phyloP scores from a whole-genome alignment of 2,797 vertebrate genomes.

The Trachurus trachurus region DNA sequence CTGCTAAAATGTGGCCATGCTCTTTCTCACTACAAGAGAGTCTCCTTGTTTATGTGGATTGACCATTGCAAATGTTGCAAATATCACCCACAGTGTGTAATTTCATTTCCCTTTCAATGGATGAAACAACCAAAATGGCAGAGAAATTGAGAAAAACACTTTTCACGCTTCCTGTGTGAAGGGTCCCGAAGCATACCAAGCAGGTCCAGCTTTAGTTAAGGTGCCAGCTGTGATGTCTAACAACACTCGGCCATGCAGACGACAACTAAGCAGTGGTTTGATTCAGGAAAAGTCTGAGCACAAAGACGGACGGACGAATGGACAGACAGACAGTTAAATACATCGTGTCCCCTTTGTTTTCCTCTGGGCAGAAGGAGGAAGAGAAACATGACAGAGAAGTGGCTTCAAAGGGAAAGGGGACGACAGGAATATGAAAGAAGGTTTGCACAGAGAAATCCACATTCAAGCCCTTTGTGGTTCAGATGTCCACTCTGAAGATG shows the following conservation, averaged over 20 bases:
- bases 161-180: too few species aligned
- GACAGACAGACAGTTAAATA: background rate
- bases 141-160: background rate
- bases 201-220: background rate
- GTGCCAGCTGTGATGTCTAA: background rate
- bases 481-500: slow-evolving; percentile 31
- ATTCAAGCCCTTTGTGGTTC: slow-evolving; percentile 24
- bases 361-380: slow-evolving; percentile 31
- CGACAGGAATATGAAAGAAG: slow-evolving; percentile 33
- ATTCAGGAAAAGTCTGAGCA: slow-evolving; percentile 16
- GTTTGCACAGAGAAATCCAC: slow-evolving; percentile 34
- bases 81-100: background rate
- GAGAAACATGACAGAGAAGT: slow-evolving; percentile 43
- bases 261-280: slow-evolving; percentile 9
- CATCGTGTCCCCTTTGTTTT: slow-evolving; percentile 25
- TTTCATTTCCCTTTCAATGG: background rate
- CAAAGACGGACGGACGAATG: background rate
- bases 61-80: background rate
- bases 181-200: background rate
- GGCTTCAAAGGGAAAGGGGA: slow-evolving; percentile 45
- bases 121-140: background rate
- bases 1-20: background rate
- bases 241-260: background rate
- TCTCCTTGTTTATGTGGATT: background rate
- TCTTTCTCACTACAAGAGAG: background rate